Evolutionary conservation across 2,888 invertebrate species (phyloP).

Genomic region (Eulithis testata): DNA sequence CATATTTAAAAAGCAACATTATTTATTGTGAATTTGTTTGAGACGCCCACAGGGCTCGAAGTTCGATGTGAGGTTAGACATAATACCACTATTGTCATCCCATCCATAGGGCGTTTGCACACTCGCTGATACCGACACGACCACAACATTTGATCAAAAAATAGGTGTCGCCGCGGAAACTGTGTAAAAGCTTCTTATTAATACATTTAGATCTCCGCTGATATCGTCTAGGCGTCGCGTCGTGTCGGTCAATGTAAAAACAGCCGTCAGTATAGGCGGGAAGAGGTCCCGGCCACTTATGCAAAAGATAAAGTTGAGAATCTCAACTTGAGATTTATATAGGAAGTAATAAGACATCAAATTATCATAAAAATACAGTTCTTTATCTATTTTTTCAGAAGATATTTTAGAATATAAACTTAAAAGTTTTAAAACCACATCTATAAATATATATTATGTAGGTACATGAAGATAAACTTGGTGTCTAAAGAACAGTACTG

Average conservation of each 20-base stretch:
- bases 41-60: conserved; percentile 16
- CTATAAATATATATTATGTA: no score
- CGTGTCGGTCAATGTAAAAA: no score
- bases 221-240: no score
- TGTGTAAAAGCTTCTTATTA: no score
- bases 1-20: conserved; percentile 24
- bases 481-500: conserved; percentile 11
- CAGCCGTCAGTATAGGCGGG: conserved; percentile 9
- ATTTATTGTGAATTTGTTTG: conserved; percentile 25
- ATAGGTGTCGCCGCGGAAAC: no score
- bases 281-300: conserved; percentile 12
- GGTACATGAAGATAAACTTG: conserved; percentile 12
- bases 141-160: no score
- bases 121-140: no score
- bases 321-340: conserved; percentile 4
- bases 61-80: conserved; percentile 19
- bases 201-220: no score
- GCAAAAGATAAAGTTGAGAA: conserved; percentile 6
- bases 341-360: not conserved
- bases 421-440: no score
- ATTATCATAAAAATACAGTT: not conserved
- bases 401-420: no score
- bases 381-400: no score
- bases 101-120: conserved; percentile 3
- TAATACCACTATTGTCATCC: conserved; percentile 15